Conservation (phyloP, 1,140 invertebrate genomes). For the Calosoma granatense region DNA sequence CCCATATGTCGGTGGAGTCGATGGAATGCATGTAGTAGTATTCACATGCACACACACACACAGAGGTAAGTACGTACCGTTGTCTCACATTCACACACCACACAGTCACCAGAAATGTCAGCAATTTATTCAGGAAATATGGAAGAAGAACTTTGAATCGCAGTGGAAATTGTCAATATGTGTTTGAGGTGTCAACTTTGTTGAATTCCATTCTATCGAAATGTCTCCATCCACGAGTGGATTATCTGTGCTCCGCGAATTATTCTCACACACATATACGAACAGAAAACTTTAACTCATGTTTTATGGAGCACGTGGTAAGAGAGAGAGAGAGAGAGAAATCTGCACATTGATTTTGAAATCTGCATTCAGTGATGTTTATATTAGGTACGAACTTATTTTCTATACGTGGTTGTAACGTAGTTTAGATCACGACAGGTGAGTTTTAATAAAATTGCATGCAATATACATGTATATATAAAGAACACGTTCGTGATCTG, state of each 20-base stretch:
- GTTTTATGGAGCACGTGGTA: too few species aligned
- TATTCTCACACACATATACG: not conserved
- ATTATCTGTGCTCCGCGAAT: not conserved
- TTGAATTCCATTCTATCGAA: not conserved
- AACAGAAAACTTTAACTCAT: too few species aligned
- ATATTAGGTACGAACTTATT: too few species aligned
- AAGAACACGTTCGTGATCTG: too few species aligned
- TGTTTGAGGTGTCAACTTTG: conserved; percentile 1
- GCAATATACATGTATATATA: too few species aligned
- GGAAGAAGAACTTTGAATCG: conserved; percentile 2
- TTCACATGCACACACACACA: not conserved
- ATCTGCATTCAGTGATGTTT: too few species aligned
- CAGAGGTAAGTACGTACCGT: not conserved
- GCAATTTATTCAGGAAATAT: conserved; percentile 8
- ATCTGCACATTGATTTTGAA: too few species aligned
- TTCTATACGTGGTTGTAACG: too few species aligned
- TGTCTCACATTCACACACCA: not conserved
- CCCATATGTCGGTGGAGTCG: too few species aligned
- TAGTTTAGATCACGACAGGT: too few species aligned
- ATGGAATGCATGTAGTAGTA: not conserved
- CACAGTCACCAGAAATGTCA: not conserved
- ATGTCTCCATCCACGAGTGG: not conserved
- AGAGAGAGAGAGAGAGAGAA: too few species aligned
- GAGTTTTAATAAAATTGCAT: too few species aligned
- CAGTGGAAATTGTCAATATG: conserved; percentile 9